phyloP scores from a whole-genome alignment of 1,140 invertebrate genomes.

The Drosophila insularis region DNA sequence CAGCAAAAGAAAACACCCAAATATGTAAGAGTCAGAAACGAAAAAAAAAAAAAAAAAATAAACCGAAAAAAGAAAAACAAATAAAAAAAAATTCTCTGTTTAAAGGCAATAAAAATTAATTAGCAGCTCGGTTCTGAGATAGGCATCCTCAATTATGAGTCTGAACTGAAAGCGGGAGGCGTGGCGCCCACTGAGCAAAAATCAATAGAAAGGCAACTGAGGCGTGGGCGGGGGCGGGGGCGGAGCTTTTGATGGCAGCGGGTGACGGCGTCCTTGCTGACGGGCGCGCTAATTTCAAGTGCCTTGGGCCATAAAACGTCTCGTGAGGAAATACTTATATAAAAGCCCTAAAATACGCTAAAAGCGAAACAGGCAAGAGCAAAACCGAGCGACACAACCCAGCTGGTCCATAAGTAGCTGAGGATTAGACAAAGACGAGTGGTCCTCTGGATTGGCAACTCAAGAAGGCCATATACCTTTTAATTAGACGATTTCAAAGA shows the following conservation, averaged over 20 bases:
- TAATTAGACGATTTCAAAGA: conserved; percentile 56
- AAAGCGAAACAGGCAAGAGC: conserved; percentile 53
- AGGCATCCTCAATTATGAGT: conserved; percentile 62
- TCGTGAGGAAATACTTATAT: conserved; percentile 44
- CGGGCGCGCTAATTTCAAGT: conserved; percentile 57
- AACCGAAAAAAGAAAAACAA: conserved; percentile 11
- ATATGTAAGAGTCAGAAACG: conserved; percentile 12
- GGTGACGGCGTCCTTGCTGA: conserved; percentile 37
- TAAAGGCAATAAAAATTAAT: conserved; percentile 73
- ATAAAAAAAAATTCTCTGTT: conserved; percentile 33
- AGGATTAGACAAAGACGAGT: conserved; percentile 41
- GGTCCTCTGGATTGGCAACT: conserved; percentile 30
- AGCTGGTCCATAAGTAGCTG: conserved; percentile 45
- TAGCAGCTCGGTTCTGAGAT: conserved; percentile 51
- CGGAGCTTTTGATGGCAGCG: background rate
- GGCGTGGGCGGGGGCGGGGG: too few species aligned
- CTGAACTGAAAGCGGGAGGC: background rate
- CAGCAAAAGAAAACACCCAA: conserved; percentile 22
- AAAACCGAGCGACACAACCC: conserved; percentile 34
- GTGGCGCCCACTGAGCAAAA: conserved; percentile 27
- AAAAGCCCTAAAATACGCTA: conserved; percentile 53
- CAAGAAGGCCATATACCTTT: conserved; percentile 48
- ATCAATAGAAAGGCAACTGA: conserved; percentile 48
- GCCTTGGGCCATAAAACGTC: conserved; percentile 55
- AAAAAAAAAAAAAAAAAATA: conserved; percentile 5